Conservation (phyloP, 2,888 invertebrate species). For the Subacronicta megacephala region DNA sequence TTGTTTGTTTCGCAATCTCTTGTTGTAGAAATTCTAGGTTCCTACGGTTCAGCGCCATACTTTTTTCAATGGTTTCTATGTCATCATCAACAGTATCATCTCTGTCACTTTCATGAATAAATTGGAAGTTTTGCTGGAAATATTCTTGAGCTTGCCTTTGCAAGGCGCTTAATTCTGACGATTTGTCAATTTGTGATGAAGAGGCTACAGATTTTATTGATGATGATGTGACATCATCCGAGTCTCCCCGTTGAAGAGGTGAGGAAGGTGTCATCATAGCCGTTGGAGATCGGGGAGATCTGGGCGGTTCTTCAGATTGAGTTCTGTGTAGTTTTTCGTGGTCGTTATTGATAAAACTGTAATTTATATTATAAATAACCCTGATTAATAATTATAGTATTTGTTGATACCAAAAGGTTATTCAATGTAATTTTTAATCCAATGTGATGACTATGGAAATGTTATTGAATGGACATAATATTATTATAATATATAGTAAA, state of each 20-base stretch:
- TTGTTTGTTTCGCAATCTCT: conserved; percentile 86
- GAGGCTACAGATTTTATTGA: conserved; percentile 82
- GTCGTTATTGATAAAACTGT: conserved; percentile 84
- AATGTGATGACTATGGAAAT: too few species aligned
- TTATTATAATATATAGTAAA: too few species aligned
- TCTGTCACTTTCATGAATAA: conserved; percentile 87
- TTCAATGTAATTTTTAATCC: too few species aligned
- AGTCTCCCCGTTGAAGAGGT: conserved; percentile 83
- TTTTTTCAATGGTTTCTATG: conserved; percentile 87
- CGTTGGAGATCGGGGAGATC: conserved; percentile 92
- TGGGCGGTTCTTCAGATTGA: conserved; percentile 95
- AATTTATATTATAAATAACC: conserved; percentile 35
- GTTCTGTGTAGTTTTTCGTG: conserved; percentile 95
- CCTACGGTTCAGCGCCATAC: conserved; percentile 86
- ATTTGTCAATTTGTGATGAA: conserved; percentile 82
- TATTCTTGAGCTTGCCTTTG: conserved; percentile 86
- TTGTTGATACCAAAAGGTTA: too few species aligned
- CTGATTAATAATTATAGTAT: too few species aligned
- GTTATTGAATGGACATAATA: too few species aligned
- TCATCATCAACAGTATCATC: conserved; percentile 88
- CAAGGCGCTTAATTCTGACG: conserved; percentile 80
- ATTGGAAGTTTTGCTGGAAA: conserved; percentile 88
- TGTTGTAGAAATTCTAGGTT: conserved; percentile 87
- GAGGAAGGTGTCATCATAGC: conserved; percentile 81
- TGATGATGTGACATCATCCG: conserved; percentile 82